These are phyloP conservation scores for Drosophila emarginata DNA, from an alignment of 2,888 invertebrate genomes.

Conservation along the genomic window DNA sequence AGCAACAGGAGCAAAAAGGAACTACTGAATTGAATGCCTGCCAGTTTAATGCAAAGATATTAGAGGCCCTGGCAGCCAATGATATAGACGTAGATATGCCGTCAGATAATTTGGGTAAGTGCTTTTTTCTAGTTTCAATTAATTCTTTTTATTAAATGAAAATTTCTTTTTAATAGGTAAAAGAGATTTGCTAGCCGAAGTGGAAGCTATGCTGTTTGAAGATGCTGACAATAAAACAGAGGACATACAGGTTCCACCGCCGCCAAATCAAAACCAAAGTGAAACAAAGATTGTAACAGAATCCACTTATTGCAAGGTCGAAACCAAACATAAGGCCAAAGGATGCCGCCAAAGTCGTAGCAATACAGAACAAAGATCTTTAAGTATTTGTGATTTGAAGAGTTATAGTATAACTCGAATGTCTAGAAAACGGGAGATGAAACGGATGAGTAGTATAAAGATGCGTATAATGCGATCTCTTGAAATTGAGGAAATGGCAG, in stretches of 20 bases:
- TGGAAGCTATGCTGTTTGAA: conserved; percentile 31
- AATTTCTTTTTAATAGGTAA: no score
- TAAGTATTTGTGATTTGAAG: conserved; percentile 46
- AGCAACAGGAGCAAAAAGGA: conserved; percentile 12
- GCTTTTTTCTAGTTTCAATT: not conserved
- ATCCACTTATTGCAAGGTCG: not conserved
- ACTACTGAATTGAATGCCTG: not conserved
- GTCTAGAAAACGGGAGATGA: conserved; percentile 43
- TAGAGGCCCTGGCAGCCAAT: conserved; percentile 5
- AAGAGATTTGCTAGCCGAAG: conserved; percentile 34
- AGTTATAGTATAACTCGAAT: conserved; percentile 59
- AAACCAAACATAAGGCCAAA: not conserved
- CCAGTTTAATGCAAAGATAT: conserved; percentile 10
- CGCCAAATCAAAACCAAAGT: not conserved
- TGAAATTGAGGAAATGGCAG: conserved; percentile 22
- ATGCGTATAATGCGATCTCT: conserved; percentile 56
- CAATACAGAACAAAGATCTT: conserved; percentile 1
- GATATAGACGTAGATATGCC: conserved; percentile 16
- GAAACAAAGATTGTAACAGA: not conserved
- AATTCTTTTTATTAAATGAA: no score
- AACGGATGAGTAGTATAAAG: conserved; percentile 51
- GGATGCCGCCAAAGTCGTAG: not conserved
- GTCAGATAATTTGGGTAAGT: not conserved
- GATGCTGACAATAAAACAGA: conserved; percentile 3
- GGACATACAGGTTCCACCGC: not conserved